Percentiles rank a stretch among this genome's conserved stretches.
Evolutionary conservation across 2,113 vertebrate species (phyloP).

Genomic region (Poeciliopsis turrubarensis): DNA sequence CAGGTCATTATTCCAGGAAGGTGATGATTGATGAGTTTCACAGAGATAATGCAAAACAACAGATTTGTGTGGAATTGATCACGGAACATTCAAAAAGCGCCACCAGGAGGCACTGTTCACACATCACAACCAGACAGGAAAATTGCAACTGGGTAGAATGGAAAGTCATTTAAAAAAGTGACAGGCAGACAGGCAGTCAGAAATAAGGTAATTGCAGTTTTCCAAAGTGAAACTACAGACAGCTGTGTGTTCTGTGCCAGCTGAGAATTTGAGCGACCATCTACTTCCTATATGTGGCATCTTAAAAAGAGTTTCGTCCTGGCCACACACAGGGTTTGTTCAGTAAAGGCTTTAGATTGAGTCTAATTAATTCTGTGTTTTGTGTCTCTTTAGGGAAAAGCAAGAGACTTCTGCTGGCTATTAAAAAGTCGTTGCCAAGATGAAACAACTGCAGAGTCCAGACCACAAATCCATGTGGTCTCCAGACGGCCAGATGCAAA

Average conservation of each 20-base stretch:
- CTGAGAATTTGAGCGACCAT: not conserved
- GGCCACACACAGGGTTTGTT: not conserved
- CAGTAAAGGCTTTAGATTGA: not conserved
- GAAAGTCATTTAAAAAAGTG: not conserved
- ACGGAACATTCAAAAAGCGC: not conserved
- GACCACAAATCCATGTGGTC: not conserved
- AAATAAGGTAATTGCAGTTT: not conserved
- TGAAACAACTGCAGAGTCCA: not conserved
- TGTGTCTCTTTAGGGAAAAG: not conserved
- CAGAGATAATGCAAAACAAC: not conserved
- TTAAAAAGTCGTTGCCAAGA: not conserved
- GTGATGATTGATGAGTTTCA: too few relatives aligned
- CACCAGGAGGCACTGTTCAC: conserved; percentile 9
- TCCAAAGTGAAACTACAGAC: not conserved
- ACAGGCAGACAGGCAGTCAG: not conserved
- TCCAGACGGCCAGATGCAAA: not conserved
- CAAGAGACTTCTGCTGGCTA: not conserved
- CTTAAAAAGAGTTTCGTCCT: not conserved
- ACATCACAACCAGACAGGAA: not conserved
- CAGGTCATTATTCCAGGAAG: too few relatives aligned
- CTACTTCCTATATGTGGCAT: not conserved
- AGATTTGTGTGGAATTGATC: not conserved
- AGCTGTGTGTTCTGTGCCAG: not conserved
- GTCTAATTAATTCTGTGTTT: not conserved
- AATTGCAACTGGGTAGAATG: not conserved